Conservation (phyloP, 2,113 vertebrate genomes). For the Chaetodon auriga region DNA sequence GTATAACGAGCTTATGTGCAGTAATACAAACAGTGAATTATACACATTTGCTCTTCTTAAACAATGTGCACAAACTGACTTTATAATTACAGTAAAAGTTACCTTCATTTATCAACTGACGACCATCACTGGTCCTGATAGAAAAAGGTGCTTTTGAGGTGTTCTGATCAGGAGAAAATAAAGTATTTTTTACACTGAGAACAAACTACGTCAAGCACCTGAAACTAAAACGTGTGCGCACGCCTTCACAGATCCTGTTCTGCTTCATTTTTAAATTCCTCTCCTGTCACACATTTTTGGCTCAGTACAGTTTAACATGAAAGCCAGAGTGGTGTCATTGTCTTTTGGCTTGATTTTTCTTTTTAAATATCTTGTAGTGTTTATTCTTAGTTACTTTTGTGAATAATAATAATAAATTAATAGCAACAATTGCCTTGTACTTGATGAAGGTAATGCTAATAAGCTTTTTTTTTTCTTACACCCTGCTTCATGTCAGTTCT, state of each 20-base stretch:
- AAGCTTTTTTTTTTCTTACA: background rate
- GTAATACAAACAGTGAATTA: background rate
- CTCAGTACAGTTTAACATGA: background rate
- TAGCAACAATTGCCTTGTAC: background rate
- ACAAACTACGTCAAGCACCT: background rate
- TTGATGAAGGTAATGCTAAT: background rate
- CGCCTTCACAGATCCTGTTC: conserved; percentile 26
- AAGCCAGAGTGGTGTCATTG: background rate
- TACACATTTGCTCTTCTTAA: background rate
- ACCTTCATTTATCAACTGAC: too few relatives aligned
- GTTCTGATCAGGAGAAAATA: background rate
- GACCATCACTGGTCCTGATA: background rate
- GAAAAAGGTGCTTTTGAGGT: too few relatives aligned
- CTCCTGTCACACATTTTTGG: background rate
- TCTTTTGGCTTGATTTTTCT: background rate
- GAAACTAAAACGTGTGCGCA: conserved; percentile 14
- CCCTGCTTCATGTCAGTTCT: background rate
- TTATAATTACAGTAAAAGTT: too few relatives aligned
- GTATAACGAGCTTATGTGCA: background rate
- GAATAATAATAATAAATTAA: background rate
- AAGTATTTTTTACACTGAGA: background rate
- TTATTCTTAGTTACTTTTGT: background rate
- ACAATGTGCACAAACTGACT: background rate
- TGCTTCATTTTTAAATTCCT: conserved; percentile 43
- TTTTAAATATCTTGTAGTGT: background rate